Base-by-base conservation (phyloP, 2,113 vertebrate genomes). In the Cromileptes altivelis region DNA sequence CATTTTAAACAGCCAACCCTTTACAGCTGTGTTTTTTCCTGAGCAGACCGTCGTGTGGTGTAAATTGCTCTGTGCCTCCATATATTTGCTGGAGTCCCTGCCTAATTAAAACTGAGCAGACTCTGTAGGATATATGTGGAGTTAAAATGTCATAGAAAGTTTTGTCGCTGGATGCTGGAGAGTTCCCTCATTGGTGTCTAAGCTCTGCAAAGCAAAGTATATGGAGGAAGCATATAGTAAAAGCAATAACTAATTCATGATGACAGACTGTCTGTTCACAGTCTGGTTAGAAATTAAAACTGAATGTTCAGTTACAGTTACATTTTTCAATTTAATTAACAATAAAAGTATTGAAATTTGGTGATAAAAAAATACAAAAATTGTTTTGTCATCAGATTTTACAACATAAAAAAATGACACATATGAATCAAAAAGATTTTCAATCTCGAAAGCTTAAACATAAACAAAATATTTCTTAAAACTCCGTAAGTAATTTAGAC, bases 41-140 rank as follows among this genome's bases (percentile, higher is more conserved):
- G 57, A 65, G 78, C 52, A 25, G 57, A 15, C 21, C 1, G 7
- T 49, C 37, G 42, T 45, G 63, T 11, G 52, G 21, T 72, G 49
- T 55, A 80, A 80, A 80, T 77, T 80, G 76, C 62, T 80, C 72
- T 80, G 76, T 3, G 68, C 57, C 77, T 57, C 68, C 61, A 50
- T 77, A 58, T 78, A 69, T 89, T 78, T 55, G 70, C 23, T n/a
- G 6, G 15, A 89, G 47, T 80, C 84, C 77, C 81, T 40, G 58
- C 18, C 84, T 84, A 81, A 89, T 86, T 86, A 89, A 81, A 84
- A 73, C 30, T 65, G 27, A 84, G 30, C 45, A 61, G 69, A 61
- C 72, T 58, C 75, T 17, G 47, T 55, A 60, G 47, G 58, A 74
- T 63, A 40, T 17, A 74, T 21, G 15, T 27, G n/a, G 45, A 56